phyloP scores from a whole-genome alignment of 2,113 vertebrate species.

The Pheucticus melanocephalus region DNA sequence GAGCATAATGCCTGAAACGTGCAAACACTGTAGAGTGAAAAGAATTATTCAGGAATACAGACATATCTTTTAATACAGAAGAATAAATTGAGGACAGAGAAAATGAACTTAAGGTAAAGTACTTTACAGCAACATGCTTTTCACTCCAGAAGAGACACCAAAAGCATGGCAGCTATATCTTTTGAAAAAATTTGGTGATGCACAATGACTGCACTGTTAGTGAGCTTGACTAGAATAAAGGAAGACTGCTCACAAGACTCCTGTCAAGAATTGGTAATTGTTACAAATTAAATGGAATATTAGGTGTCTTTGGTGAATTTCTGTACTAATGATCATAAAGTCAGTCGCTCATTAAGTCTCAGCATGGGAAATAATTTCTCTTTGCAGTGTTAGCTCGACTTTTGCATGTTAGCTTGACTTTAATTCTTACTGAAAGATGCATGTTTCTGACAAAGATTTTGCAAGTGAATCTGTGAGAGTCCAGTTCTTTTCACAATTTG shows the following conservation, averaged over 20 bases:
- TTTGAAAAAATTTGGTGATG: background rate
- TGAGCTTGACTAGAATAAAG: background rate
- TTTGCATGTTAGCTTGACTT: background rate
- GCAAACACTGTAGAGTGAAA: background rate
- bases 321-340: background rate
- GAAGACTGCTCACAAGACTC: background rate
- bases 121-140: background rate
- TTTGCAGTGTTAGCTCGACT: background rate
- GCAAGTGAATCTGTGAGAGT: background rate
- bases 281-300: background rate
- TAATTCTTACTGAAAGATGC: background rate
- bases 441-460: background rate
- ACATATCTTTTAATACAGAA: background rate
- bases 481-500: background rate
- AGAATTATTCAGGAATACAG: slow-evolving; percentile 18
- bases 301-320: background rate
- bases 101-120: background rate
- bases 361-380: background rate
- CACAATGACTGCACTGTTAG: background rate
- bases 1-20: slow-evolving; percentile 1
- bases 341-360: background rate
- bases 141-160: background rate
- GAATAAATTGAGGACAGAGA: background rate
- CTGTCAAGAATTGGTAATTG: background rate
- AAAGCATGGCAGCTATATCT: background rate